Conservation (phyloP, 1,140 invertebrate species). For the Camponotus pennsylvanicus region DNA sequence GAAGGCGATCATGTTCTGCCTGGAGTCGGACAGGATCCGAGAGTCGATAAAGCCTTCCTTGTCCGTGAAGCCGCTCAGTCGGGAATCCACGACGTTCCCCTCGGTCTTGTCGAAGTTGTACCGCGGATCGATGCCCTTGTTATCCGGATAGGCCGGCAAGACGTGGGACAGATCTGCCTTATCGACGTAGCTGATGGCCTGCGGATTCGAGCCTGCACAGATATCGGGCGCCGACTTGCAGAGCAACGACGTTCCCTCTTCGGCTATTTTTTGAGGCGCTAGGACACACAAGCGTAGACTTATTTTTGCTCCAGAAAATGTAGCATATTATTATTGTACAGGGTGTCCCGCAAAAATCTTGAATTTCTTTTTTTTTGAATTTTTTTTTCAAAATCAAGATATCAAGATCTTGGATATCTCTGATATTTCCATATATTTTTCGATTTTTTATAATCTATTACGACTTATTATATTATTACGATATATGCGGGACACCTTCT, state of each 20-base stretch:
- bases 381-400: too few relatives aligned
- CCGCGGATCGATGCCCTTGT: conserved; percentile 79
- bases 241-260: conserved; percentile 84
- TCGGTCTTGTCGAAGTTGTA: conserved; percentile 83
- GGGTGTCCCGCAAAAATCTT: conserved; percentile 38
- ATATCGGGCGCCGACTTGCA: conserved; percentile 85
- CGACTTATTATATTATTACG: too few relatives aligned
- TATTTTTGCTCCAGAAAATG: conserved; percentile 15
- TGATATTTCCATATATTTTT: too few relatives aligned
- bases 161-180: conserved; percentile 84
- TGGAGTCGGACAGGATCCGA: conserved; percentile 81
- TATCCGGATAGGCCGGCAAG: conserved; percentile 82
- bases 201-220: conserved; percentile 83
- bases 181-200: conserved; percentile 85
- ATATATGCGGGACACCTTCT: conserved; percentile 30
- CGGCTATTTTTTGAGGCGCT: conserved; percentile 80
- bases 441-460: too few relatives aligned
- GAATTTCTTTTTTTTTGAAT: neutral
- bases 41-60: conserved; percentile 85
- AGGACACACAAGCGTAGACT: conserved; percentile 47
- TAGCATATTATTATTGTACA: conserved; percentile 40
- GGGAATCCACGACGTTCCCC: conserved; percentile 82
- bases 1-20: conserved; percentile 84
- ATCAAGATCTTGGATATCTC: too few relatives aligned
- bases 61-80: conserved; percentile 84